Conservation (phyloP, 1,140 invertebrate genomes). For the Drosophila mayri region DNA sequence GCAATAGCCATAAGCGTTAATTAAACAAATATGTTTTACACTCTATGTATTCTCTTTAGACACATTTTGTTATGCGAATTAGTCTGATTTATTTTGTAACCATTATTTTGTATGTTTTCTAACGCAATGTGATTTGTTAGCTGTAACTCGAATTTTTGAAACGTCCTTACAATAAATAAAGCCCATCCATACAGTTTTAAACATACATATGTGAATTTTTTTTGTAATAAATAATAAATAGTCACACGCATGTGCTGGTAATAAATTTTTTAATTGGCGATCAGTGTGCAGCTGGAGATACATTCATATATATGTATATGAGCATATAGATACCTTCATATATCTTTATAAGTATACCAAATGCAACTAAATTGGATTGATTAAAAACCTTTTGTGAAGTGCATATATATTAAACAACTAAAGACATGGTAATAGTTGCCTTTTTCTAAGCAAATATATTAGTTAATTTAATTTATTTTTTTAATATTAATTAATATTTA, state of each 20-base stretch:
- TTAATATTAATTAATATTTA: too few species aligned
- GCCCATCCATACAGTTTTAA: slow-evolving; percentile 65
- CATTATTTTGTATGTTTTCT: slow-evolving; percentile 68
- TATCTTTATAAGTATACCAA: neutral
- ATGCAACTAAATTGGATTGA: slow-evolving; percentile 30
- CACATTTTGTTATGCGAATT: slow-evolving; percentile 64
- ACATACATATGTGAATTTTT: neutral
- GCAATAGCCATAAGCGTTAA: slow-evolving; percentile 39
- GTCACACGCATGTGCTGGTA: too few species aligned
- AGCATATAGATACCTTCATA: too few species aligned
- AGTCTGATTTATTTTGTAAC: slow-evolving; percentile 43
- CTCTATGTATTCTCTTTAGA: slow-evolving; percentile 29
- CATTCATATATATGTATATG: too few species aligned
- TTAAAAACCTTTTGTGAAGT: slow-evolving; percentile 13
- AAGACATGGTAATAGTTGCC: neutral
- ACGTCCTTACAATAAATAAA: slow-evolving; percentile 80
- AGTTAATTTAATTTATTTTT: neutral
- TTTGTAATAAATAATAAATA: neutral
- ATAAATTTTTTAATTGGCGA: too few species aligned
- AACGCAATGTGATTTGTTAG: slow-evolving; percentile 77
- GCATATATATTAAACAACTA: neutral
- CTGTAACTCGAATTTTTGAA: slow-evolving; percentile 71
- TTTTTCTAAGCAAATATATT: neutral
- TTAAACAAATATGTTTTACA: slow-evolving; percentile 57
- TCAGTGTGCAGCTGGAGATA: too few species aligned